A percentile compares a stretch with the other conserved stretches of the same genome.
Conservation (phyloP, 2,113 vertebrate species). For the Perca flavescens region DNA sequence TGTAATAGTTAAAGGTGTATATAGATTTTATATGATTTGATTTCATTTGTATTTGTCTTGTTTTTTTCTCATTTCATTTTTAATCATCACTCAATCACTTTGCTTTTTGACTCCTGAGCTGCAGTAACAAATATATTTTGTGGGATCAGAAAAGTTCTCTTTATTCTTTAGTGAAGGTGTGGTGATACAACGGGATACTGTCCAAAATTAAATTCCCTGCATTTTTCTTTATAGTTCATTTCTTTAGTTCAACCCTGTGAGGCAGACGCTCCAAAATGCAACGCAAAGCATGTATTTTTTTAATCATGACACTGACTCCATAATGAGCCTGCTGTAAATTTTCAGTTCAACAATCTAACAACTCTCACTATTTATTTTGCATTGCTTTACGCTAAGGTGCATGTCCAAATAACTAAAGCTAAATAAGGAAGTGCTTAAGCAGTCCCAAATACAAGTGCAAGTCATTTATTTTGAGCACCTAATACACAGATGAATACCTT, state of each 20-base stretch:
- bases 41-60: too few species aligned
- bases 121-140: too few species aligned
- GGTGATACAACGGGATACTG: slow-evolving; percentile 1
- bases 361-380: slow-evolving; percentile 51
- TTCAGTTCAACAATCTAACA: slow-evolving; percentile 48
- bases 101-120: too few species aligned
- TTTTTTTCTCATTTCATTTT: too few species aligned
- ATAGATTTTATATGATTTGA: too few species aligned
- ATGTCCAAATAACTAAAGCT: slow-evolving; percentile 36
- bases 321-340: slow-evolving; percentile 58
- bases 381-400: slow-evolving; percentile 32
- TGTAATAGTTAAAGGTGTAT: too few species aligned
- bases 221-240: not conserved
- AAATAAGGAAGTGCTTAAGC: slow-evolving; percentile 57
- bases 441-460: slow-evolving; percentile 27
- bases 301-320: slow-evolving; percentile 52
- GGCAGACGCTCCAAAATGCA: not conserved
- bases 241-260: not conserved
- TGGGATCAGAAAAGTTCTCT: too few species aligned
- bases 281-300: not conserved
- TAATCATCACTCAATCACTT: too few species aligned
- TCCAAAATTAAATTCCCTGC: not conserved
- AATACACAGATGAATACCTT: slow-evolving; percentile 31
- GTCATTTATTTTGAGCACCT: slow-evolving; percentile 51
- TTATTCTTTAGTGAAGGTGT: not conserved